These are phyloP conservation scores for Azorinus chamasolen DNA, from an alignment of 2,888 invertebrate genomes.

Conservation along the genomic window DNA sequence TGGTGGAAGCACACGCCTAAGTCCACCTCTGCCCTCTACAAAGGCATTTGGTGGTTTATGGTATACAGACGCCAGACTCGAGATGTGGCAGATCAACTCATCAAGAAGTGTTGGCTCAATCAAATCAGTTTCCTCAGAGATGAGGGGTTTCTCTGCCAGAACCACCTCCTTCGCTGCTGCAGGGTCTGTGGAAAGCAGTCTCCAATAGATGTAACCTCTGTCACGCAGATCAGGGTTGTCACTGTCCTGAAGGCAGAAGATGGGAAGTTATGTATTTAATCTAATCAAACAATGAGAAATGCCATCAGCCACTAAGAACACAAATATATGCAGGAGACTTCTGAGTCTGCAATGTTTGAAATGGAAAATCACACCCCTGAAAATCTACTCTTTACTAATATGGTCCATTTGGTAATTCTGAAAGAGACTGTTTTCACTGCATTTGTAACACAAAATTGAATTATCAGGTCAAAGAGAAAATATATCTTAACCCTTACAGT, in stretches of 20 bases:
- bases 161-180: constrained; percentile 99
- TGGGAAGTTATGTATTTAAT: neutral
- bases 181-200: constrained; percentile 98
- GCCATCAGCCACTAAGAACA: no score
- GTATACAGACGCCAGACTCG: constrained; percentile 98
- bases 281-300: neutral
- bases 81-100: constrained; percentile 99
- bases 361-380: no score
- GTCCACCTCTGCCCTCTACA: constrained; percentile 91
- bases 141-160: constrained; percentile 98
- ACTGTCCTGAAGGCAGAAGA: constrained; percentile 89
- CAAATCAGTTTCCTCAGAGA: constrained; percentile 99
- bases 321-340: no score
- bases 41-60: constrained; percentile 99
- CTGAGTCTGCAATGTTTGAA: no score
- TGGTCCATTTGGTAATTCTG: no score
- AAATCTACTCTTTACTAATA: no score
- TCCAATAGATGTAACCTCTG: constrained; percentile 99
- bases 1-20: constrained; percentile 79
- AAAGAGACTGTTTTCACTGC: no score
- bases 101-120: constrained; percentile 98
- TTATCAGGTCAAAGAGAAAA: no score
- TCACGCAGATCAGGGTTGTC: constrained; percentile 99
- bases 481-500: no score
- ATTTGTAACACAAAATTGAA: no score